Conservation (phyloP, 2,113 vertebrate species). For the Cyprinodon tularosa region DNA sequence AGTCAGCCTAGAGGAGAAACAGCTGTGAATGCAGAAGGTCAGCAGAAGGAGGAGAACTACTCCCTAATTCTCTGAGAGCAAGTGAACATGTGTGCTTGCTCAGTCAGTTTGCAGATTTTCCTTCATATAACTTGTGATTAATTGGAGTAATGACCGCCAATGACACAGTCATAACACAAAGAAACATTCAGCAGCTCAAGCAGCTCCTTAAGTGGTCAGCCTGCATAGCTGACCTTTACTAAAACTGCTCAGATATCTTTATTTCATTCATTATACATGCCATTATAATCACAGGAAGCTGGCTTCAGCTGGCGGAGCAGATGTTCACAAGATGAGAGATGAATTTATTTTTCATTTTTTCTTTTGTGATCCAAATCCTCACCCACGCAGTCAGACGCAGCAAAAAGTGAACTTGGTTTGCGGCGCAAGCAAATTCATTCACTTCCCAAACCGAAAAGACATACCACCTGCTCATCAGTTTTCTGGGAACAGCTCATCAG, state of each 20-base stretch:
- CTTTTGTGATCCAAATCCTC: conserved; percentile 32
- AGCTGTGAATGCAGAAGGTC: conserved; percentile 70
- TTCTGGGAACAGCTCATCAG: conserved; percentile 67
- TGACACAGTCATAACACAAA: conserved; percentile 17
- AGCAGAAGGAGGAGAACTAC: conserved; percentile 54
- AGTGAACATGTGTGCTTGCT: conserved; percentile 14
- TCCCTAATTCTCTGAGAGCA: conserved; percentile 41
- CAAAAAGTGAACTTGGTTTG: conserved; percentile 26
- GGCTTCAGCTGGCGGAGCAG: conserved; percentile 52
- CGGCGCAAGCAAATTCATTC: conserved; percentile 33
- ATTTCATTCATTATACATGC: conserved; percentile 27
- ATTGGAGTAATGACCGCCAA: conserved; percentile 20
- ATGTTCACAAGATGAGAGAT: conserved; percentile 42
- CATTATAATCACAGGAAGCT: conserved; percentile 54
- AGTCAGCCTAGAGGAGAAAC: conserved; percentile 61
- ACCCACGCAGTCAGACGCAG: conserved; percentile 40
- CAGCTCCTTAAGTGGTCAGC: conserved; percentile 25
- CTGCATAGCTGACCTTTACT: conserved; percentile 30
- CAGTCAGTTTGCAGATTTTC: conserved; percentile 16
- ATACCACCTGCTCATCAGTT: conserved; percentile 70
- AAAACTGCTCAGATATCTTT: conserved; percentile 18
- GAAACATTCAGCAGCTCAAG: conserved; percentile 32
- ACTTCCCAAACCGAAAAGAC: conserved; percentile 49
- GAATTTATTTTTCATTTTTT: conserved; percentile 31
- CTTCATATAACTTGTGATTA: conserved; percentile 25